A percentile compares a stretch with the other conserved stretches of the same genome.
These are phyloP conservation scores for Agrotis puta DNA, from an alignment of 2,888 invertebrate species.

Conservation along the genomic window DNA sequence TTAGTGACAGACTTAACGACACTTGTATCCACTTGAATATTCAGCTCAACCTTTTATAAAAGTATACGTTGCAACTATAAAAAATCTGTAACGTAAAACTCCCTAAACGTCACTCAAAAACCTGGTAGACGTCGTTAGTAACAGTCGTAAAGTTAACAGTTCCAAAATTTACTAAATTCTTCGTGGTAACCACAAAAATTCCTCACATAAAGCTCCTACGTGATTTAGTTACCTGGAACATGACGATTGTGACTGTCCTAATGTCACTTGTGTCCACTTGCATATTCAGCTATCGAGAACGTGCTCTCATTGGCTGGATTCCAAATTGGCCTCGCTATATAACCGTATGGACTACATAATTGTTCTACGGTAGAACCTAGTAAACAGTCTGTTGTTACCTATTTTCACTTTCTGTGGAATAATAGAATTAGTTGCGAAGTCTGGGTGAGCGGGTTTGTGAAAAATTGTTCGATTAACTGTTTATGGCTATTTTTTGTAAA, in stretches of 20 bases:
- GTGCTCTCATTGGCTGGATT: conserved; percentile 81
- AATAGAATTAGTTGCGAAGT: conserved; percentile 48
- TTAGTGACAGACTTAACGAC: no score
- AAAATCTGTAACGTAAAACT: no score
- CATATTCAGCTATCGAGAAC: conserved; percentile 85
- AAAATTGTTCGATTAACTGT: conserved; percentile 39
- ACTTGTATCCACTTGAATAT: no score
- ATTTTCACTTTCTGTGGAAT: conserved; percentile 46
- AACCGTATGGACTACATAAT: conserved; percentile 71
- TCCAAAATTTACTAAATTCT: not conserved
- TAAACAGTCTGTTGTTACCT: conserved; percentile 40
- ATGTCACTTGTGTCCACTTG: conserved; percentile 77
- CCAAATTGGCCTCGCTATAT: conserved; percentile 81
- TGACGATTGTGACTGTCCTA: conserved; percentile 69
- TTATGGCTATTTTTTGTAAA: conserved; percentile 19
- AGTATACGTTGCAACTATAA: no score
- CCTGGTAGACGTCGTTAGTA: no score
- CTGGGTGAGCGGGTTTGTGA: conserved; percentile 24
- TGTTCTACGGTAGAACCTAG: conserved; percentile 66
- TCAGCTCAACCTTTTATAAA: no score
- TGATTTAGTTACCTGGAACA: conserved; percentile 48
- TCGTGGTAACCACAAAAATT: not conserved
- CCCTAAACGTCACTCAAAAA: no score
- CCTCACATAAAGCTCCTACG: conserved; percentile 2
- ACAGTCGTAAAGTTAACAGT: no score